A percentile compares a stretch with the other conserved stretches of the same genome.
Evolutionary conservation across 1,140 invertebrate species (phyloP).

Genomic region (Dendroctonus valens): DNA sequence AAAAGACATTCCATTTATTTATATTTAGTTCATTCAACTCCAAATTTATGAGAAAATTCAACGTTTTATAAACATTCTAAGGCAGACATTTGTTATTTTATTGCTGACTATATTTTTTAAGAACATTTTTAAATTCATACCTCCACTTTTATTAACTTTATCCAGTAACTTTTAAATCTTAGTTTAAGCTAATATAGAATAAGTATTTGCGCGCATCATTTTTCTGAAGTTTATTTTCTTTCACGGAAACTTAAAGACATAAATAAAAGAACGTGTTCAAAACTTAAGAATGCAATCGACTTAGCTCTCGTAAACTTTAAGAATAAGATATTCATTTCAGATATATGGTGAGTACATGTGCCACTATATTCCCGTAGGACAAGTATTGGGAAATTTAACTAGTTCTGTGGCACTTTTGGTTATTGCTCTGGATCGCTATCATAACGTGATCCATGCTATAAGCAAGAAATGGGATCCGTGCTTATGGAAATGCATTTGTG

Average conservation of each 20-base stretch:
- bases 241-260: too few species aligned
- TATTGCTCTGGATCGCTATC: constrained; percentile 57
- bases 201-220: too few species aligned
- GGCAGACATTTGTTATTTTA: not conserved
- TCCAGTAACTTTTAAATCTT: too few species aligned
- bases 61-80: not conserved
- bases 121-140: too few species aligned
- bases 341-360: constrained; percentile 52
- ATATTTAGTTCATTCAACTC: not conserved
- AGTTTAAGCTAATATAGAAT: too few species aligned
- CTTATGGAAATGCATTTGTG: constrained; percentile 38
- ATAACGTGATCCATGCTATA: constrained; percentile 50
- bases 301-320: too few species aligned
- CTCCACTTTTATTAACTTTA: too few species aligned
- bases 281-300: too few species aligned
- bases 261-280: too few species aligned
- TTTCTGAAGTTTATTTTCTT: not conserved
- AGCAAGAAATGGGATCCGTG: constrained; percentile 51
- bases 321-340: constrained; percentile 38
- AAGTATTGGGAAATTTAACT: constrained; percentile 53
- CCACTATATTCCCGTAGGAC: constrained; percentile 53
- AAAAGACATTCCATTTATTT: not conserved
- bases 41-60: not conserved
- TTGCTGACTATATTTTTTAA: too few species aligned
- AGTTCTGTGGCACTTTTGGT: constrained; percentile 55